Base-by-base conservation (phyloP, 2,797 vertebrate genomes). In the Pseudotriccus pelzelni region DNA sequence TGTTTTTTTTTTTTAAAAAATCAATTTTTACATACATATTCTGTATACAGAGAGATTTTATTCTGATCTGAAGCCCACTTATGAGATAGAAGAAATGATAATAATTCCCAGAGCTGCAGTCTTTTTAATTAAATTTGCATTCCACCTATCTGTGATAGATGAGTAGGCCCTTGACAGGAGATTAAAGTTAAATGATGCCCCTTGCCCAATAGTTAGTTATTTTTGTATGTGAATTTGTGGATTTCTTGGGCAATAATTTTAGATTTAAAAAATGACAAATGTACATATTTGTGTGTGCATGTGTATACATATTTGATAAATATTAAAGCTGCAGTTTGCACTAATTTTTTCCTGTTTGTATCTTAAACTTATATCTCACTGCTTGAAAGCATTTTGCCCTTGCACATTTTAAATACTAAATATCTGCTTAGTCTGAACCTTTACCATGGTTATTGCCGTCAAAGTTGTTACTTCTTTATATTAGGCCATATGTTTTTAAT, bases 111-210 rank as follows among this genome's bases (percentile, higher is more conserved):
- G 60, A 89, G 53, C 66, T 91, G 34, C 59, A 75, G 30, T 84
- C 59, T 88, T 91, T 68, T 96, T 82, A 95, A 96, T 94, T 97
- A 94, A 89, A 69, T 93, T 91, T 95, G 37, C 79, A 88, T 95
- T 76, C 43, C 39, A 91, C 89, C 78, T 89, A 46, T 74, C 63
- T 11, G 5, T 85, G 66, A 96, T 78, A 68, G 70, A 92, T 93
- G 64, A 55, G 36, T 37, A 93, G 56, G 50, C 59, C 83, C 53
- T 89, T 96, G 55, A 74, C 60, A 92, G 64, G 37, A 76, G 66
- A 93, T 89, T 92, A 77, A 89, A 90, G n/a, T 89, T 73, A 93
- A 89, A 86, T 93, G 30, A 56, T 83, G 30, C 8, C 68, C 30
- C 12, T 49, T 56, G 41, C 73, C 36, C 60, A 88, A 55, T 49